A percentile compares a stretch with the other conserved stretches of the same genome.
phyloP scores from a whole-genome alignment of 2,797 vertebrate genomes.

The Halcyon smyrnensis region DNA sequence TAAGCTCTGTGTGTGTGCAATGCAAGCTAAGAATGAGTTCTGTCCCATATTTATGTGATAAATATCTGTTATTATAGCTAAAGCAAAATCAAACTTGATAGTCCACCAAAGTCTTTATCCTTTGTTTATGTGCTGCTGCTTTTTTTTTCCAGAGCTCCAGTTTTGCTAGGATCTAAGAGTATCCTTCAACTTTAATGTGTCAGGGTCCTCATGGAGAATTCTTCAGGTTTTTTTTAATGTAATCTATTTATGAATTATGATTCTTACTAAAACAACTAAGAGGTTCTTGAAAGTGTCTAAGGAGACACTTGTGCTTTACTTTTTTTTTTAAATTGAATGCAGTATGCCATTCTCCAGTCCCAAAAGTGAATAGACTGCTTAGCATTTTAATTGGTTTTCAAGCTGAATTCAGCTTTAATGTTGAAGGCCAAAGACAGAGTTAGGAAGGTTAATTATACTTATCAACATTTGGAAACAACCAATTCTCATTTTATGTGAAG shows the following conservation, averaged over 20 bases:
- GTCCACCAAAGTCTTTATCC: neutral
- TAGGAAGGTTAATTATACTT: conserved; percentile 50
- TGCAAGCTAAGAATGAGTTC: neutral
- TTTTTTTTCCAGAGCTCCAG: neutral
- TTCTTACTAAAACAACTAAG: neutral
- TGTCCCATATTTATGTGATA: neutral
- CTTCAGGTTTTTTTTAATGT: neutral
- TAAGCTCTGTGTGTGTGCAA: neutral
- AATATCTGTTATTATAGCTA: neutral
- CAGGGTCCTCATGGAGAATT: neutral
- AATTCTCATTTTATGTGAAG: neutral
- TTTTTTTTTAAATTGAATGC: neutral
- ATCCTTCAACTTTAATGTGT: neutral
- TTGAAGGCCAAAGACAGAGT: conserved; percentile 20
- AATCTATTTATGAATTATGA: neutral
- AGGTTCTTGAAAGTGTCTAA: neutral
- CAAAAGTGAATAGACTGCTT: conserved; percentile 17
- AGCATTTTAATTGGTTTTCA: conserved; percentile 61
- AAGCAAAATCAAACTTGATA: neutral
- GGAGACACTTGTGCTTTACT: neutral
- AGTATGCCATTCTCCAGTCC: neutral
- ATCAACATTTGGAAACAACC: neutral
- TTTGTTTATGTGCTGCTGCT: neutral
- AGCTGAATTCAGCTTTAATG: conserved; percentile 5
- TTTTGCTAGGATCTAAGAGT: neutral